Conservation (phyloP, 2,113 vertebrate genomes). For the Prietella phreatophila region DNA sequence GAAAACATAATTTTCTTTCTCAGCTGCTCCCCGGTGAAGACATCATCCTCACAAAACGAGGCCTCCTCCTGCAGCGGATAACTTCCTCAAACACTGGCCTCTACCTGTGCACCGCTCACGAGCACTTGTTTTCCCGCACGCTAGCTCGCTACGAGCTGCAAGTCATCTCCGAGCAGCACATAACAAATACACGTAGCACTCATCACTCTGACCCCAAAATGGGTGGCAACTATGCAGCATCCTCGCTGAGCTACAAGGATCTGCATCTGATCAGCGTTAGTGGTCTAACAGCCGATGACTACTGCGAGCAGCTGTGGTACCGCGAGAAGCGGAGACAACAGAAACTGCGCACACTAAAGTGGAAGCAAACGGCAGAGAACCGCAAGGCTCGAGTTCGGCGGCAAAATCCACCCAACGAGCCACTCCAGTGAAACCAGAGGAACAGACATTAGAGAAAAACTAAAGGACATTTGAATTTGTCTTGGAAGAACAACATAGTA, state of each 20-base stretch:
- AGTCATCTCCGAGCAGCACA: conserved; percentile 67
- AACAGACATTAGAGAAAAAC: conserved; percentile 14
- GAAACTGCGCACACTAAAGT: conserved; percentile 73
- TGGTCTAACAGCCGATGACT: conserved; percentile 69
- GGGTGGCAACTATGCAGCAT: conserved; percentile 31
- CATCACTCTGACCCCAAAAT: conserved; percentile 29
- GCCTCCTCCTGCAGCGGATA: conserved; percentile 77
- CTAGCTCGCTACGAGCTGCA: conserved; percentile 72
- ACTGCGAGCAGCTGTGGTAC: conserved; percentile 79
- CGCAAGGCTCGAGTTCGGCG: conserved; percentile 75
- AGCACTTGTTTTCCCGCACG: conserved; percentile 71
- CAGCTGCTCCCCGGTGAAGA: conserved; percentile 61
- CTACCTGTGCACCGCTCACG: conserved; percentile 73
- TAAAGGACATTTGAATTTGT: conserved; percentile 3
- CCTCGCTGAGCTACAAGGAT: conserved; percentile 69
- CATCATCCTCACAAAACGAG: conserved; percentile 68
- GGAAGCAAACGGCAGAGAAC: conserved; percentile 72
- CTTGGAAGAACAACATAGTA: conserved; percentile 3
- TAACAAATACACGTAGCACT: conserved; percentile 18
- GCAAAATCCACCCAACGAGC: conserved; percentile 61
- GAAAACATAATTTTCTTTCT: not conserved
- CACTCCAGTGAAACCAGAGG: conserved; percentile 40
- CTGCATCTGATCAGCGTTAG: conserved; percentile 63
- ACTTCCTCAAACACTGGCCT: conserved; percentile 64
- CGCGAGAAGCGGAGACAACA: conserved; percentile 77